Evolutionary conservation across 1,140 invertebrate genomes (phyloP).

Genomic region (Drosophila nigromelanica): DNA sequence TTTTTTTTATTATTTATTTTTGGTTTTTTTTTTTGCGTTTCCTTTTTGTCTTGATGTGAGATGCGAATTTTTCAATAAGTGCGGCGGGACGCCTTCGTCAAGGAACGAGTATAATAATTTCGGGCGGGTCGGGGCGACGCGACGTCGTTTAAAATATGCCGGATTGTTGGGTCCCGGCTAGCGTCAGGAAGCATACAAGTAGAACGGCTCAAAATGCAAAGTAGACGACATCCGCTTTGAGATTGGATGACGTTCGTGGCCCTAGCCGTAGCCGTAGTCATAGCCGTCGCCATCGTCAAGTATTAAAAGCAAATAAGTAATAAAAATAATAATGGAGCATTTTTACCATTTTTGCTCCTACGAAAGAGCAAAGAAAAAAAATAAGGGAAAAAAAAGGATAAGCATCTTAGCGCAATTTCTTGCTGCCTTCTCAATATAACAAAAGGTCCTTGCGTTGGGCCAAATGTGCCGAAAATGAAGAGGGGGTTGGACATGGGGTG

Average conservation of each 20-base stretch:
- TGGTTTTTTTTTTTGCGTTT: constrained; percentile 6
- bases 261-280: constrained; percentile 19
- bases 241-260: constrained; percentile 77
- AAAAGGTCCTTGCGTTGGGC: constrained; percentile 81
- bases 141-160: constrained; percentile 79
- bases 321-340: constrained; percentile 84
- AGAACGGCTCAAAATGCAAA: constrained; percentile 82
- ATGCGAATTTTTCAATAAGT: constrained; percentile 81
- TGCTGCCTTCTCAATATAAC: constrained; percentile 82
- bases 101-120: constrained; percentile 72
- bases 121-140: constrained; percentile 20
- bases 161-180: constrained; percentile 54
- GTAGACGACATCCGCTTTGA: constrained; percentile 82
- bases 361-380: constrained; percentile 56
- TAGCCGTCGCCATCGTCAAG: constrained; percentile 62
- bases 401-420: constrained; percentile 83
- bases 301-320: constrained; percentile 84
- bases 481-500: background rate
- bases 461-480: constrained; percentile 75
- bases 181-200: constrained; percentile 79
- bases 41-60: constrained; percentile 34
- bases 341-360: constrained; percentile 80
- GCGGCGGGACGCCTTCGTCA: constrained; percentile 37
- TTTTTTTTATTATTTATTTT: constrained; percentile 2
- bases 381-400: constrained; percentile 76